These are phyloP conservation scores for Eupithecia subumbrata DNA, from an alignment of 2,888 invertebrate genomes.

Conservation along the genomic window DNA sequence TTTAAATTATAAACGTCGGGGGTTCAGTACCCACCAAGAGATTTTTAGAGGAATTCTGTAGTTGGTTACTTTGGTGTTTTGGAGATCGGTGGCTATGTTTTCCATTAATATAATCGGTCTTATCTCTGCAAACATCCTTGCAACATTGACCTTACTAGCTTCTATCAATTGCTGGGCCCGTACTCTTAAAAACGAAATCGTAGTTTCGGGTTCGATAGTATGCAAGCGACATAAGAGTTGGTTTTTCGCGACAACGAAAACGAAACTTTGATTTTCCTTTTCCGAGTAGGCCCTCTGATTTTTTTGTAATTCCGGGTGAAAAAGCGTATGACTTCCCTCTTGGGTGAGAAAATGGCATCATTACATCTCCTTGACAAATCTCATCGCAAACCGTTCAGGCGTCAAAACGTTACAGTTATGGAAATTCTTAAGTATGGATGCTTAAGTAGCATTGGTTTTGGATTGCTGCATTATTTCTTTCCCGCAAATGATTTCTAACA, in stretches of 20 bases:
- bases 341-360: background rate
- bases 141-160: background rate
- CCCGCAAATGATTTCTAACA: background rate
- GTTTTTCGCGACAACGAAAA: no score
- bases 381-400: background rate
- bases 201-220: no score
- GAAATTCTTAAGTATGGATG: background rate
- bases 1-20: background rate
- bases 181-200: no score
- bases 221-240: no score
- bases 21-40: background rate
- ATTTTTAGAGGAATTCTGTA: background rate
- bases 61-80: background rate
- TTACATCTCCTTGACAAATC: background rate
- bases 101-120: background rate
- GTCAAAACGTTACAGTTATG: background rate
- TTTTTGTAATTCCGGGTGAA: no score
- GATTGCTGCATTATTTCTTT: background rate
- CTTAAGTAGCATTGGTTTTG: background rate
- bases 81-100: background rate
- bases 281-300: no score
- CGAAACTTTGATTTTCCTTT: no score
- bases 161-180: no score
- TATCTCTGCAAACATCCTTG: background rate
- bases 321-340: background rate